A percentile compares a stretch with the other conserved stretches of the same genome.
Conservation (phyloP, 53 echinoderm and acorn worm species). For the Astropecten irregularis region DNA sequence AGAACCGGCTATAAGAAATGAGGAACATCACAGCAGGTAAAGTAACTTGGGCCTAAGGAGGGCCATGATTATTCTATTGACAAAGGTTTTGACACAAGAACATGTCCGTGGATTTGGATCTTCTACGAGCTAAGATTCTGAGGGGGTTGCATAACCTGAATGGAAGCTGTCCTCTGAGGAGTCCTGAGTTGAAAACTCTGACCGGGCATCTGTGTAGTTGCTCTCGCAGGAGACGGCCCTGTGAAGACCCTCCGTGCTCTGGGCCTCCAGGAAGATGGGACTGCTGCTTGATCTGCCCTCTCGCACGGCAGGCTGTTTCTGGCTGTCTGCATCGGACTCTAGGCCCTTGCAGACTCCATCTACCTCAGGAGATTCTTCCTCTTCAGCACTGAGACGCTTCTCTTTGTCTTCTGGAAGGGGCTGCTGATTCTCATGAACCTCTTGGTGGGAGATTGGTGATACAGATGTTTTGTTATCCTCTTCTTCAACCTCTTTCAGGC, state of each 20-base stretch:
- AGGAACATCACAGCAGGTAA: no score
- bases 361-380: neutral
- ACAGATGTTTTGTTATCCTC: no score
- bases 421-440: no score
- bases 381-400: neutral
- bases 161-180: slow-evolving; percentile 42
- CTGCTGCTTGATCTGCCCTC: neutral
- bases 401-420: neutral
- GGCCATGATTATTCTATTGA: no score
- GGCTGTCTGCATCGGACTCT: neutral
- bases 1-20: no score
- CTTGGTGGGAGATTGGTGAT: no score
- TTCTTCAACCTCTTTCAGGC: no score
- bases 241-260: slow-evolving; percentile 15
- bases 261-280: slow-evolving; percentile 16
- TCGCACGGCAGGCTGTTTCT: neutral
- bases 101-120: no score
- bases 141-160: slow-evolving; percentile 47
- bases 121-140: slow-evolving; percentile 20
- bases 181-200: slow-evolving; percentile 41
- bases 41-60: no score
- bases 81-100: no score
- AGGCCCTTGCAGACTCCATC: neutral
- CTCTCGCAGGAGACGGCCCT: slow-evolving; percentile 59
- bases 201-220: slow-evolving; percentile 69